Conservation (phyloP, 2,113 vertebrate species). For the Salvelinus namaycush region DNA sequence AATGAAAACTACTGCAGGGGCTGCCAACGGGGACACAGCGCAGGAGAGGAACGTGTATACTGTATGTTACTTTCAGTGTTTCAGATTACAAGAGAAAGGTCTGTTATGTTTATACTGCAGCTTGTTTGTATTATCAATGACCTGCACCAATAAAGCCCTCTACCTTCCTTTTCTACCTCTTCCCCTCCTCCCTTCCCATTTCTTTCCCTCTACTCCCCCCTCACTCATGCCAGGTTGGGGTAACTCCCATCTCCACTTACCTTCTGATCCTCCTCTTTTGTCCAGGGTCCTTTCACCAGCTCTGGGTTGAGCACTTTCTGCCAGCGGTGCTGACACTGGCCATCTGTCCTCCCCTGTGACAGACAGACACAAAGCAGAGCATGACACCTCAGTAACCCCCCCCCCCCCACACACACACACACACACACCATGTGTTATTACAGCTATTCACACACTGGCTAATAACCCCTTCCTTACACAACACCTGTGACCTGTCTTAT, state of each 20-base stretch:
- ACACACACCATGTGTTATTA: background rate
- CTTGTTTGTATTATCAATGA: too few species aligned
- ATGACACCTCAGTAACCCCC: conserved; percentile 48
- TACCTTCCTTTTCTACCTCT: conserved; percentile 8
- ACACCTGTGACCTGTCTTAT: too few species aligned
- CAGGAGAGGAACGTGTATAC: background rate
- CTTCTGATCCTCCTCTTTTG: conserved; percentile 98
- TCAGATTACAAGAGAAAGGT: background rate
- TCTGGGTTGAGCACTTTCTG: conserved; percentile 98
- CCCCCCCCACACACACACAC: background rate
- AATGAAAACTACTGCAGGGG: conserved; percentile 6
- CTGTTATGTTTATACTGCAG: too few species aligned
- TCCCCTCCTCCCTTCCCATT: conserved; percentile 8
- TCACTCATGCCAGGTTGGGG: conserved; percentile 29
- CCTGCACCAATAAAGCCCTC: too few species aligned
- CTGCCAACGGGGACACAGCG: background rate
- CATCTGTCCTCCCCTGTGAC: conserved; percentile 82
- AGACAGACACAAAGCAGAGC: conserved; percentile 28
- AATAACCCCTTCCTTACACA: background rate
- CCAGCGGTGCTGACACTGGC: conserved; percentile 98
- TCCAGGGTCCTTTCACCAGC: conserved; percentile 98
- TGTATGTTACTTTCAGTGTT: background rate
- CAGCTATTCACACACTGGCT: background rate
- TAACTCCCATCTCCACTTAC: conserved; percentile 76
- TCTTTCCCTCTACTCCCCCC: conserved; percentile 8